A percentile compares a stretch with the other conserved stretches of the same genome.
These are phyloP conservation scores for Limnothrissa miodon DNA, from an alignment of 2,113 vertebrate genomes.

Conservation along the genomic window DNA sequence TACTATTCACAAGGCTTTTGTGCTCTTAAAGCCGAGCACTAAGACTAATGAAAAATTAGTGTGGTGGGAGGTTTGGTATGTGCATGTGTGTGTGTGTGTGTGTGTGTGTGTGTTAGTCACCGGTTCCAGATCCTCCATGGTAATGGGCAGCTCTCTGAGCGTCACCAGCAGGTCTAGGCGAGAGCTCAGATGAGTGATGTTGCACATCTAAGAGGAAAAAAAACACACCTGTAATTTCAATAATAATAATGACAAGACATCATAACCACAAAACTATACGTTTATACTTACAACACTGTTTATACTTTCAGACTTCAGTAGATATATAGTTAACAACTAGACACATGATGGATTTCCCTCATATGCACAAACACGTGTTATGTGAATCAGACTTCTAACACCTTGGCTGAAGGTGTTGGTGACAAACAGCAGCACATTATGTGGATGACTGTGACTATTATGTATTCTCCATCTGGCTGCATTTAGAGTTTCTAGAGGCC, in stretches of 20 bases:
- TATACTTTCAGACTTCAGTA: too few relatives aligned
- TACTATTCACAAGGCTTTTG: slow-evolving; percentile 2
- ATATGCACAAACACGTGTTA: neutral
- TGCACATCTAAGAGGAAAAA: slow-evolving; percentile 74
- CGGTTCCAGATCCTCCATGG: slow-evolving; percentile 73
- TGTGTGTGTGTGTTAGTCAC: slow-evolving; percentile 59
- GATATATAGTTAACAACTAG: neutral
- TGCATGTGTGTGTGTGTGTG: slow-evolving; percentile 4
- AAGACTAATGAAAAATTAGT: neutral
- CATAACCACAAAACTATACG: neutral
- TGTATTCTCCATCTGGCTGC: neutral
- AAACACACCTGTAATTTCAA: neutral
- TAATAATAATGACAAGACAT: neutral
- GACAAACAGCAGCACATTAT: neutral
- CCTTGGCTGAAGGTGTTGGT: neutral
- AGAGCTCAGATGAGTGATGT: slow-evolving; percentile 74
- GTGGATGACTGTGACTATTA: too few relatives aligned
- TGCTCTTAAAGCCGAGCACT: neutral
- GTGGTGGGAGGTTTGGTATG: neutral
- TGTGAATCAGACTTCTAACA: neutral
- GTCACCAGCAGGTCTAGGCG: slow-evolving; percentile 75
- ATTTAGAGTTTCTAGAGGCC: neutral
- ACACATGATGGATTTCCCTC: neutral
- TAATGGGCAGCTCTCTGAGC: slow-evolving; percentile 74
- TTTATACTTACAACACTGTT: too few relatives aligned